These are phyloP conservation scores for Cydia fagiglandana DNA, from an alignment of 1,140 invertebrate species.

Conservation along the genomic window DNA sequence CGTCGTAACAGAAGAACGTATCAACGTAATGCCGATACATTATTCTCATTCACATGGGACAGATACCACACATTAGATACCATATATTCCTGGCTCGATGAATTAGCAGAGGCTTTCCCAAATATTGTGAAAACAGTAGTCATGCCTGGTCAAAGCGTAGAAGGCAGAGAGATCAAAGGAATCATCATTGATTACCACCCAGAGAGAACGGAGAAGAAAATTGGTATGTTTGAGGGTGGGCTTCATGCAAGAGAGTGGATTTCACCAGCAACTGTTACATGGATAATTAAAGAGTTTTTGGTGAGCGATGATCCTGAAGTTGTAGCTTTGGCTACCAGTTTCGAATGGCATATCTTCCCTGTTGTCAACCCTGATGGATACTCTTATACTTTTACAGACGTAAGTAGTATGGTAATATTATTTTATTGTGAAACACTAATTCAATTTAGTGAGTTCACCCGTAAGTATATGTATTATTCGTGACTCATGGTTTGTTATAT, in stretches of 20 bases:
- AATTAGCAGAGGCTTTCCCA: conserved; percentile 62
- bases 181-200: conserved; percentile 81
- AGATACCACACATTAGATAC: conserved; percentile 72
- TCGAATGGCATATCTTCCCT: conserved; percentile 83
- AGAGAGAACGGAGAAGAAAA: conserved; percentile 43
- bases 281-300: conserved; percentile 84
- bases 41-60: conserved; percentile 67
- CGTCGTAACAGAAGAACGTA: conserved; percentile 31
- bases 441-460: not conserved
- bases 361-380: conserved; percentile 86
- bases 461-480: not conserved
- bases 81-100: conserved; percentile 78
- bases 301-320: conserved; percentile 75
- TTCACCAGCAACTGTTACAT: conserved; percentile 84
- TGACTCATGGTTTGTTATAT: conserved; percentile 35
- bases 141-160: conserved; percentile 80
- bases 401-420: conserved; percentile 58
- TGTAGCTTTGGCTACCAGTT: conserved; percentile 78
- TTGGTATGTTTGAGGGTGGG: conserved; percentile 80
- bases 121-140: conserved; percentile 74
- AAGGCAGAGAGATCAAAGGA: conserved; percentile 83
- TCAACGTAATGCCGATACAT: conserved; percentile 37
- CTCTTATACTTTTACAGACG: conserved; percentile 80
- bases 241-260: conserved; percentile 92
- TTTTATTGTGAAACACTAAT: not conserved